phyloP scores from a whole-genome alignment of 2,113 vertebrate genomes.

The Crotophaga sulcirostris region DNA sequence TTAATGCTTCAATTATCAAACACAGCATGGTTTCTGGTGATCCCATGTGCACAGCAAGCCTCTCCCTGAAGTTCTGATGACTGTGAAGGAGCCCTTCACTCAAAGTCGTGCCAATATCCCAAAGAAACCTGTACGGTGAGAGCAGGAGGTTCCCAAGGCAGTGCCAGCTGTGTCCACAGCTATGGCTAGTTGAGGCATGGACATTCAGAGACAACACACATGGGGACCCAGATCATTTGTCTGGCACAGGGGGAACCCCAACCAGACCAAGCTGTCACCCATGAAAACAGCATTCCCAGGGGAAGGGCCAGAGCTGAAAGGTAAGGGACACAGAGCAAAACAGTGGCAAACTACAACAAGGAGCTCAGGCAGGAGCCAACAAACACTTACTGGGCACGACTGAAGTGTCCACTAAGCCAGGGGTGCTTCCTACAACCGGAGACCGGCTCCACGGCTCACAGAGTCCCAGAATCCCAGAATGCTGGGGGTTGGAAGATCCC shows the following conservation, averaged over 20 bases:
- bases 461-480: too few species aligned
- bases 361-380: background rate
- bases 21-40: background rate
- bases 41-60: background rate
- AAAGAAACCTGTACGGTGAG: background rate
- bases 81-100: background rate
- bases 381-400: background rate
- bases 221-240: rapidly evolving
- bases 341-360: background rate
- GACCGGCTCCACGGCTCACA: background rate
- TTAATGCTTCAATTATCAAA: background rate
- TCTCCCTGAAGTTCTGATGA: background rate
- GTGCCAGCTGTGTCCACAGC: background rate
- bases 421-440: background rate
- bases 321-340: background rate
- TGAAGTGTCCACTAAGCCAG: rapidly evolving
- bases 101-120: background rate
- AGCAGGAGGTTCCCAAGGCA: too few species aligned
- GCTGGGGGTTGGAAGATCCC: too few species aligned
- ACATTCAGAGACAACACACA: background rate
- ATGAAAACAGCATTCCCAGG: background rate
- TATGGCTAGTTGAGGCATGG: too few species aligned
- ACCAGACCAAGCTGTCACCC: background rate
- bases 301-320: background rate
- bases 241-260: background rate